phyloP scores from a whole-genome alignment of 2,797 vertebrate species.

The Acanthis flammea region DNA sequence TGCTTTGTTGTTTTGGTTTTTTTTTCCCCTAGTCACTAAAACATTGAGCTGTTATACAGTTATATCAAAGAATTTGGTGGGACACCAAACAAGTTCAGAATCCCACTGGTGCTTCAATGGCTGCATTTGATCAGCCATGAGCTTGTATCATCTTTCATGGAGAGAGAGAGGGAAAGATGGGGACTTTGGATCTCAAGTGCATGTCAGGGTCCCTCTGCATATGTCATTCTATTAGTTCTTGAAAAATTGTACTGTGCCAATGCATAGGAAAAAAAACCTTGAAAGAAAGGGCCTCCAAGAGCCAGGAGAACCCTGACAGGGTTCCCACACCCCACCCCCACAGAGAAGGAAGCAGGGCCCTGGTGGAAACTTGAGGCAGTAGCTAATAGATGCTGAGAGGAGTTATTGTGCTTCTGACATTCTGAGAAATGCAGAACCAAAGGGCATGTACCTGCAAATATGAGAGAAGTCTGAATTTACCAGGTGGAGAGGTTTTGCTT shows the following conservation, averaged over 20 bases:
- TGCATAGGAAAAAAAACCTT: not conserved
- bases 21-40: not conserved
- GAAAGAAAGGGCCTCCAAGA: not conserved
- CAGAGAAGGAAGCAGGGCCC: not conserved
- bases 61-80: not conserved
- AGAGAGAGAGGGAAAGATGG: not conserved
- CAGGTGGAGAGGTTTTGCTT: not conserved
- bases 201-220: not conserved
- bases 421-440: not conserved
- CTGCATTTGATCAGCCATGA: not conserved
- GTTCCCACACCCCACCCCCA: not conserved
- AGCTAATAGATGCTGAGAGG: not conserved
- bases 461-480: not conserved
- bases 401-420: not conserved
- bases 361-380: not conserved
- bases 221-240: not conserved
- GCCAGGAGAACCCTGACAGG: not conserved
- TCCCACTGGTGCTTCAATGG: not conserved
- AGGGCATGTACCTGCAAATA: not conserved
- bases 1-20: not conserved
- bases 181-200: not conserved
- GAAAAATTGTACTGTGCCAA: not conserved
- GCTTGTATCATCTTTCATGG: not conserved
- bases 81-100: not conserved
- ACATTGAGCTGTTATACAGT: not conserved